Base-by-base conservation (phyloP, 2,797 vertebrate species). In the Gymnothorax javanicus region DNA sequence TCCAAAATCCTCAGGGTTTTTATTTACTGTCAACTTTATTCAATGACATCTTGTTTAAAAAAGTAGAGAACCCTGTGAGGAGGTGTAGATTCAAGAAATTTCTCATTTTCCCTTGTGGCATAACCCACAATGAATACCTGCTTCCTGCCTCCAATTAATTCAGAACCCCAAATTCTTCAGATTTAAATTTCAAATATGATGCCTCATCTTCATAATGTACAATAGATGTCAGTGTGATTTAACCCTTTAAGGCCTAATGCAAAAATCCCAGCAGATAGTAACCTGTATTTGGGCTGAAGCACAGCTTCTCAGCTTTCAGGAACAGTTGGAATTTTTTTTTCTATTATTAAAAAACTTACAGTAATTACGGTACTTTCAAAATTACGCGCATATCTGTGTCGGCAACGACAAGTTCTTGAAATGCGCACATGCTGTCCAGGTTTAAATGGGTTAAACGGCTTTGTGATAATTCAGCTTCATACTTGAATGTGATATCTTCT, bases 361-460 rank as follows among this genome's bases (percentile, higher is more conserved):
- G n/a, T n/a, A n/a, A n/a, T n/a, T n/a, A n/a, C n/a, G n/a, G n/a
- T n/a, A n/a, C n/a, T n/a, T n/a, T n/a, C n/a, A n/a, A n/a, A n/a
- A n/a, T n/a, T n/a, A n/a, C n/a, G n/a, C n/a, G n/a, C n/a, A n/a
- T n/a, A n/a, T n/a, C n/a, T n/a, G n/a, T n/a, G n/a, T n/a, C n/a
- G n/a, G n/a, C n/a, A n/a, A n/a, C n/a, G n/a, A n/a, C n/a, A n/a
- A n/a, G n/a, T n/a, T n/a, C n/a, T n/a, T n/a, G n/a, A n/a, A n/a
- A n/a, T n/a, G n/a, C n/a, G n/a, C n/a, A n/a, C n/a, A n/a, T n/a
- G n/a, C n/a, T n/a, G n/a, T n/a, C n/a, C n/a, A n/a, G n/a, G n/a
- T n/a, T n/a, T n/a, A n/a, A n/a, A n/a, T n/a, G n/a, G n/a, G 84
- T 84, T 84, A 87, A 77, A 87, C 27, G 17, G 56, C 9, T 75